Evolutionary conservation across 2,113 vertebrate genomes (phyloP).

Genomic region (Coryphaenoides rupestris): DNA sequence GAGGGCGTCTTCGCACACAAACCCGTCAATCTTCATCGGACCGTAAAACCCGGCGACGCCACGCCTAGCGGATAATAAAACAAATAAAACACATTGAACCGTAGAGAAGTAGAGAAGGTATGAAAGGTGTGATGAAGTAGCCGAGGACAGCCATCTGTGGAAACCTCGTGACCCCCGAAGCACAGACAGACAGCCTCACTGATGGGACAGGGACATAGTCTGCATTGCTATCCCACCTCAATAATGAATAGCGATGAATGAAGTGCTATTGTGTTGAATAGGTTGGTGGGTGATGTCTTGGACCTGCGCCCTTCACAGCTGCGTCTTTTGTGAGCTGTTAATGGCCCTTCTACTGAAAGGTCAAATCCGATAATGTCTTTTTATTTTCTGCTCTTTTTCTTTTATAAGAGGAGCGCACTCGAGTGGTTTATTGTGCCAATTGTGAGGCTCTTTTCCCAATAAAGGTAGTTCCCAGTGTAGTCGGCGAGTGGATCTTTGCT

Average conservation of each 20-base stretch:
- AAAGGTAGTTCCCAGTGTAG: background rate
- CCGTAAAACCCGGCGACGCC: no score
- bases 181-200: conserved; percentile 33
- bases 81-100: background rate
- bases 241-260: conserved; percentile 40
- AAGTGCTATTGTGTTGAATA: conserved; percentile 49
- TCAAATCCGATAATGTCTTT: conserved; percentile 1
- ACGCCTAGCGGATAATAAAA: no score
- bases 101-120: conserved; percentile 20
- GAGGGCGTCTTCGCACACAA: no score
- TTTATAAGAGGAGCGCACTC: no score
- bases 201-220: conserved; percentile 44
- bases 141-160: background rate
- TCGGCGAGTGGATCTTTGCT: no score
- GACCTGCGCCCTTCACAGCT: conserved; percentile 35
- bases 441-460: background rate
- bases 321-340: conserved; percentile 32
- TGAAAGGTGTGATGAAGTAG: background rate
- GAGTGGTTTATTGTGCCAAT: background rate
- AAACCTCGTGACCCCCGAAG: conserved; percentile 25
- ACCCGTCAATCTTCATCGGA: no score
- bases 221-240: conserved; percentile 57
- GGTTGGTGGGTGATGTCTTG: conserved; percentile 46
- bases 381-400: no score
- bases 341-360: conserved; percentile 29